Evolutionary conservation across 2,888 invertebrate species (phyloP).

Genomic region (Halictus ligatus): DNA sequence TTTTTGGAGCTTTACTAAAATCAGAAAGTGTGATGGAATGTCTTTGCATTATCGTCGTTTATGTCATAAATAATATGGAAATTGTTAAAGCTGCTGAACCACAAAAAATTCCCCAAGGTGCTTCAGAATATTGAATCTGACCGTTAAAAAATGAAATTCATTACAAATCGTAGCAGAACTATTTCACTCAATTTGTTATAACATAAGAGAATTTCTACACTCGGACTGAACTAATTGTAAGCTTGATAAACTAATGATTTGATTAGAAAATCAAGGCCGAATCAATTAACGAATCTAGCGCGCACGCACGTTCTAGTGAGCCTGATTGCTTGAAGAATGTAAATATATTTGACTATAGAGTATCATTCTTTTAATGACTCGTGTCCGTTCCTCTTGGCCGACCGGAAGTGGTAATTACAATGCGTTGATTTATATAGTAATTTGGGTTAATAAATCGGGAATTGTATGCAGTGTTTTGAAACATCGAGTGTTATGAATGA

Average conservation of each 20-base stretch:
- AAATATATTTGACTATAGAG: neutral
- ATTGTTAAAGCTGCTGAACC: too few relatives aligned
- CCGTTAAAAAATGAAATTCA: too few relatives aligned
- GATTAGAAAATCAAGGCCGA: neutral
- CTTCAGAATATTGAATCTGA: too few relatives aligned
- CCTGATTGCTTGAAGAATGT: neutral
- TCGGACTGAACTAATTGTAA: too few relatives aligned
- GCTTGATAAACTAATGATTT: too few relatives aligned
- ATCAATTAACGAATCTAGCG: neutral
- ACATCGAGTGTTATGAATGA: neutral
- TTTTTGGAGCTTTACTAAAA: too few relatives aligned
- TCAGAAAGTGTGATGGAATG: neutral
- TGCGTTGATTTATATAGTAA: neutral
- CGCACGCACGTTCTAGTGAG: neutral
- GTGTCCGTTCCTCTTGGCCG: neutral
- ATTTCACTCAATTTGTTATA: too few relatives aligned
- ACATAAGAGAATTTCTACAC: too few relatives aligned
- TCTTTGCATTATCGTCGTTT: neutral
- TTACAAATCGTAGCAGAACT: too few relatives aligned
- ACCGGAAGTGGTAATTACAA: neutral
- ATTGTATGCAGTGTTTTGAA: neutral
- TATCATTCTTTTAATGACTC: constrained; percentile 1
- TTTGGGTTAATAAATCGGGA: neutral
- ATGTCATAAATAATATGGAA: too few relatives aligned
- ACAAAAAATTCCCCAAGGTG: too few relatives aligned